Percentiles rank a stretch among this genome's conserved stretches.
Evolutionary conservation across 2,797 vertebrate species (phyloP).

Genomic region (Lutra lutra): DNA sequence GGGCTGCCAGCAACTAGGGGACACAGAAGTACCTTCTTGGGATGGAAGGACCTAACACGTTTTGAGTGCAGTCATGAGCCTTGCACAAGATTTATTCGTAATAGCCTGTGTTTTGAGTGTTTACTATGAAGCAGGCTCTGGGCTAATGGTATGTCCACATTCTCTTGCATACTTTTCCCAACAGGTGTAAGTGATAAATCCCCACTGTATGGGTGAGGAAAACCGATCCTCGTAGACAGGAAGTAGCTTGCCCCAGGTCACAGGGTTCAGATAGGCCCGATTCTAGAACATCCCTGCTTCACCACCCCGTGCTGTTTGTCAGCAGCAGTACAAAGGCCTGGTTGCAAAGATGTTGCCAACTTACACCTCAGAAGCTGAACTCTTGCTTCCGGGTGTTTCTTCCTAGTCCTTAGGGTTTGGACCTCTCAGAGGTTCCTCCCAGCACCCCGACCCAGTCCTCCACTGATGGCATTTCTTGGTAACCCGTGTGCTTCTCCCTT

Average conservation of each 20-base stretch:
- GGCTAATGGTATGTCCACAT: not conserved
- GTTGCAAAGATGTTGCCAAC: not conserved
- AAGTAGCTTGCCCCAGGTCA: not conserved
- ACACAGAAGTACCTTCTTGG: not conserved
- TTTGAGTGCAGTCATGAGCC: rapidly evolving
- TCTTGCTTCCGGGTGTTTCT: slow-evolving; percentile 38
- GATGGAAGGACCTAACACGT: not conserved
- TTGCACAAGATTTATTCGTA: not conserved
- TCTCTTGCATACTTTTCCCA: not conserved
- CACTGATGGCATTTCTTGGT: slow-evolving; percentile 46
- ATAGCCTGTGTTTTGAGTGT: not conserved
- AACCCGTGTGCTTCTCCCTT: slow-evolving; percentile 4
- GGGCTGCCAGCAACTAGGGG: not conserved
- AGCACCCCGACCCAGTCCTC: not conserved
- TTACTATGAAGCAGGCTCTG: not conserved
- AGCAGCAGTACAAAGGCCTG: not conserved
- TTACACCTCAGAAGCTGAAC: not conserved
- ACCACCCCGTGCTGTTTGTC: not conserved
- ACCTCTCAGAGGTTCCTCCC: not conserved
- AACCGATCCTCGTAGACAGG: not conserved
- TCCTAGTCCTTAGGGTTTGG: not conserved
- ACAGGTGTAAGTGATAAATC: not conserved
- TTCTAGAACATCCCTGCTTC: not conserved
- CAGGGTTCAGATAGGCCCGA: not conserved
- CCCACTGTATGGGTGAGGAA: not conserved